These are phyloP conservation scores for Metalampra italica DNA, from an alignment of 2,888 invertebrate genomes.

Conservation along the genomic window DNA sequence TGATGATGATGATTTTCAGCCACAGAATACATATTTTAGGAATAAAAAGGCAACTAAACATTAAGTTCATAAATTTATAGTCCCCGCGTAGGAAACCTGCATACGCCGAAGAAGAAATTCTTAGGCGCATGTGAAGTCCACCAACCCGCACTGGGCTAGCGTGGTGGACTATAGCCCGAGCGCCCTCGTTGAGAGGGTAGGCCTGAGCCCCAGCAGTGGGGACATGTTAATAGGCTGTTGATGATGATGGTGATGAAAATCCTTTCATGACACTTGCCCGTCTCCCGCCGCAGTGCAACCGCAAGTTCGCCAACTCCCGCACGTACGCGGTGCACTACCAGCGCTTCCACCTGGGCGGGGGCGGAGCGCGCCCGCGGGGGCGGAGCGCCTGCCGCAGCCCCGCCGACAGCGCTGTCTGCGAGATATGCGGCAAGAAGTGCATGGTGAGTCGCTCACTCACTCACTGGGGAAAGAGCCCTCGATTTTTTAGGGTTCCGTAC, in stretches of 20 bases:
- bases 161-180: too few relatives aligned
- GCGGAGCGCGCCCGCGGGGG: slow-evolving; percentile 7
- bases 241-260: neutral
- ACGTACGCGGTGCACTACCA: slow-evolving; percentile 41
- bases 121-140: too few relatives aligned
- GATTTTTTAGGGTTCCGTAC: neutral
- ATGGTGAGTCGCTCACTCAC: slow-evolving; percentile 41
- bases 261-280: neutral
- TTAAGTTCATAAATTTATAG: too few relatives aligned
- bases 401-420: slow-evolving; percentile 34
- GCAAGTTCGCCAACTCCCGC: slow-evolving; percentile 38
- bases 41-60: too few relatives aligned
- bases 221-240: too few relatives aligned
- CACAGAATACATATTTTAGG: too few relatives aligned
- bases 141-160: too few relatives aligned
- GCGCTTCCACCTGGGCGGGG: slow-evolving; percentile 39
- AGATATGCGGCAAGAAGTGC: slow-evolving; percentile 56
- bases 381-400: slow-evolving; percentile 4
- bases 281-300: slow-evolving; percentile 36
- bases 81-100: too few relatives aligned
- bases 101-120: too few relatives aligned
- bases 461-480: neutral
- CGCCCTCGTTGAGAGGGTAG: too few relatives aligned
- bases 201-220: too few relatives aligned
- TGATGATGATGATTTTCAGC: too few relatives aligned